phyloP scores from a whole-genome alignment of 2,797 vertebrate species.

The Pogonophryne albipinna region DNA sequence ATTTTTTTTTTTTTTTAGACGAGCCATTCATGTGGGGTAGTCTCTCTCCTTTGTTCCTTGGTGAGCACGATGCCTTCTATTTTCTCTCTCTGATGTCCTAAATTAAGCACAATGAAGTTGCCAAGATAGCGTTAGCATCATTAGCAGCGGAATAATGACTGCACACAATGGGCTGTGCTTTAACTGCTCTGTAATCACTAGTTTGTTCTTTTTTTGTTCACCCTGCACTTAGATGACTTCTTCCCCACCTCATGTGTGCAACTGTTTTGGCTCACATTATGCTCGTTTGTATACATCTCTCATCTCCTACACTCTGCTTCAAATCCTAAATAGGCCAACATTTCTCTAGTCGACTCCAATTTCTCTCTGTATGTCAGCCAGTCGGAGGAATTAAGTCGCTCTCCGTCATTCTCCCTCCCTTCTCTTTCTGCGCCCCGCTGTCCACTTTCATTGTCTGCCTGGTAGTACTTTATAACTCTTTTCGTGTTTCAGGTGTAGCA shows the following conservation, averaged over 20 bases:
- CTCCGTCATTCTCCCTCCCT: constrained; percentile 37
- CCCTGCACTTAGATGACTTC: constrained; percentile 27
- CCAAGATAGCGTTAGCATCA: constrained; percentile 67
- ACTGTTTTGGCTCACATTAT: background rate
- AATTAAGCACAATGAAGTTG: constrained; percentile 73
- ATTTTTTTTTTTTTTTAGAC: constrained; percentile 1
- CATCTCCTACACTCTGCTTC: constrained; percentile 8
- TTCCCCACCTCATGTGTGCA: constrained; percentile 28
- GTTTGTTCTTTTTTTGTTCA: constrained; percentile 42
- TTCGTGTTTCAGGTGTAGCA: constrained; percentile 66
- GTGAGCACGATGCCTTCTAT: constrained; percentile 41
- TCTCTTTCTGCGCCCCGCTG: constrained; percentile 39
- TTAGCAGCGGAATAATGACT: constrained; percentile 73
- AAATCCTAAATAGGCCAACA: constrained; percentile 40
- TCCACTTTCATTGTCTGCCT: constrained; percentile 61
- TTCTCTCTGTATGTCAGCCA: constrained; percentile 45
- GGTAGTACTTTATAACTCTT: constrained; percentile 47
- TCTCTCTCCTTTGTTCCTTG: constrained; percentile 32
- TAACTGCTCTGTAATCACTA: constrained; percentile 44
- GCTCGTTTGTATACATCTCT: constrained; percentile 36
- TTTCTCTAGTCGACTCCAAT: constrained; percentile 37
- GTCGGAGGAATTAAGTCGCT: constrained; percentile 50
- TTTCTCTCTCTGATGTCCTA: constrained; percentile 59
- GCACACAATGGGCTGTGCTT: constrained; percentile 47
- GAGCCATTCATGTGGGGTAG: constrained; percentile 20